Base-by-base conservation (phyloP, 2,113 vertebrate genomes). In the Zingel zingel region DNA sequence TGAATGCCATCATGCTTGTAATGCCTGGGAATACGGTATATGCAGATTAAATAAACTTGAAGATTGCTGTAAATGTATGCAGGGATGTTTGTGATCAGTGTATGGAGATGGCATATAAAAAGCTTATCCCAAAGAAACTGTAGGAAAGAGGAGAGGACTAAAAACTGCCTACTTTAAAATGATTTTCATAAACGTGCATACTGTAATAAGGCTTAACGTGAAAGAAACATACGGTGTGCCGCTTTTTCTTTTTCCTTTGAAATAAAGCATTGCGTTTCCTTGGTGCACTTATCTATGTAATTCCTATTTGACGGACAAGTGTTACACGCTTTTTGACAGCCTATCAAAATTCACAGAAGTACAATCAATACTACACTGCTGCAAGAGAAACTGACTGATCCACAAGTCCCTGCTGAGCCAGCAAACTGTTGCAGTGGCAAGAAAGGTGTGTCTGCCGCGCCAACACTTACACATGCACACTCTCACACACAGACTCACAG, bases 361-460 rank as follows among this genome's bases (percentile, higher is more conserved):
- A 69, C 85, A 87, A 90, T 88, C 90, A 82, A 89, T 89, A 86
- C 65, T 13, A 65, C 78, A 59, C 68, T 64, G 69, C 89, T 83
- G 85, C 80, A 77, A 86, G 85, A 90, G 79, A 83, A 86, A 84
- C 79, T 56, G 81, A 85, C 87, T 79, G 89, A 90, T 89, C 81
- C 70, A 83, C 74, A 79, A 83, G 83, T 89, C 88, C 90, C 93
- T 89, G 87, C 91, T 89, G 90, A 91, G 77, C 74, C 71, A 89
- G 90, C 89, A 90, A 92, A 90, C 88, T 89, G 89, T 88, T 88
- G 89, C 85, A 63, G 66, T 68, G 74, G 80, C 59, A 74, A 68
- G 73, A 74, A 79, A 87, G 71, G 81, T 76, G 76, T 74, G 70
- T 65, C 63, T 75, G 77, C 53, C 2, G 30, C 50, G 66, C 77